Conservation (phyloP, 2,888 invertebrate genomes). For the Parasteatoda lunata region DNA sequence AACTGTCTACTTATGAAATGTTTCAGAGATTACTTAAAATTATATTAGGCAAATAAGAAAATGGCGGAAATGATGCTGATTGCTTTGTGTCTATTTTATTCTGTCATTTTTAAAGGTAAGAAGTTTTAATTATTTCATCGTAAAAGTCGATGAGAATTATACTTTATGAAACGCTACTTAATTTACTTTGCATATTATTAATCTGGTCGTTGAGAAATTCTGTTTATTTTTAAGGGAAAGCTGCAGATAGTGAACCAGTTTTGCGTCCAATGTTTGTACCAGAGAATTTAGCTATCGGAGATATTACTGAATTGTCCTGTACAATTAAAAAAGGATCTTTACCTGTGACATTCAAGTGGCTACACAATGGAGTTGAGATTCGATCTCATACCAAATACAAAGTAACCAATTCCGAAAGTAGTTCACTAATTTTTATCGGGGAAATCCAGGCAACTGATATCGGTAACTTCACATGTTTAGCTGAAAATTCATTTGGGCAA, state of each 20-base stretch:
- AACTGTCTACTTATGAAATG: no score
- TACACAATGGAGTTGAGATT: constrained; percentile 27
- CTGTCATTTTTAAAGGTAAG: no score
- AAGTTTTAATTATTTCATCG: no score
- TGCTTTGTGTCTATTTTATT: no score
- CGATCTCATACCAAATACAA: constrained; percentile 17
- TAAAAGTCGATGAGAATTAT: no score
- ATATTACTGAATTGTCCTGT: constrained; percentile 43
- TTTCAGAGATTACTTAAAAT: no score
- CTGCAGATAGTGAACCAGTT: constrained; percentile 16
- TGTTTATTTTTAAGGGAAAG: no score
- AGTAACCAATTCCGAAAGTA: constrained; percentile 15
- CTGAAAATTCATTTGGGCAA: constrained; percentile 33
- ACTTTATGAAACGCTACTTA: no score
- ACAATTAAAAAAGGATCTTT: constrained; percentile 49
- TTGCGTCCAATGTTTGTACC: constrained; percentile 48
- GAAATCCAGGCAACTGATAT: constrained; percentile 47
- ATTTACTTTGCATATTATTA: no score
- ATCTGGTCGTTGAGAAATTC: no score
- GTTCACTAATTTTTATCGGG: constrained; percentile 27
- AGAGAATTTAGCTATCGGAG: constrained; percentile 37
- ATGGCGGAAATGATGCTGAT: no score
- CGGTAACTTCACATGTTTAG: constrained; percentile 60
- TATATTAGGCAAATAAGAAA: no score
- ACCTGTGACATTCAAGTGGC: constrained; percentile 53